Evolutionary conservation across 2,113 vertebrate genomes (phyloP).

Genomic region (Scophthalmus maximus): DNA sequence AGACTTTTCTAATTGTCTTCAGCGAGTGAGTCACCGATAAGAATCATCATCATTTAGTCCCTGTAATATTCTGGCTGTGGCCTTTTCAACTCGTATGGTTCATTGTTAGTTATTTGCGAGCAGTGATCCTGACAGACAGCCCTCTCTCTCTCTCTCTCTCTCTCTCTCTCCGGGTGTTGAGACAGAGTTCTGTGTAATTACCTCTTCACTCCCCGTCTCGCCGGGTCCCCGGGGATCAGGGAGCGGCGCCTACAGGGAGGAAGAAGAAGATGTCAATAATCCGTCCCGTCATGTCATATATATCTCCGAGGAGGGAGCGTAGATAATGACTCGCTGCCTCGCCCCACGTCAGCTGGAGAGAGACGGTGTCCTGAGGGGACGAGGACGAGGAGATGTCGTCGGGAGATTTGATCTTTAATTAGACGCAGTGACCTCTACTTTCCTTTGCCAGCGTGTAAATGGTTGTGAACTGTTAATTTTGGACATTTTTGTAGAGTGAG

Average conservation of each 20-base stretch:
- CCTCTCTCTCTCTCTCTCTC: constrained; percentile 35
- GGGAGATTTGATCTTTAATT: constrained; percentile 60
- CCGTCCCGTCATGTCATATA: constrained; percentile 68
- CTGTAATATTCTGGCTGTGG: constrained; percentile 54
- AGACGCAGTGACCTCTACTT: constrained; percentile 43
- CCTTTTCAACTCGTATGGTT: constrained; percentile 54
- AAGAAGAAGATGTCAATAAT: constrained; percentile 79
- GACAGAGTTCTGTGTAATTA: constrained; percentile 71
- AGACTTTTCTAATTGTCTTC: constrained; percentile 70
- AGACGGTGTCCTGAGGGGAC: constrained; percentile 52
- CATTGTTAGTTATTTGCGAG: constrained; percentile 62
- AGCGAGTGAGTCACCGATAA: constrained; percentile 71
- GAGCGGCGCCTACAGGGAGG: constrained; percentile 61
- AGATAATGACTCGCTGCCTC: constrained; percentile 71
- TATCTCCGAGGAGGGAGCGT: constrained; percentile 63
- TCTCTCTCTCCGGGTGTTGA: constrained; percentile 65
- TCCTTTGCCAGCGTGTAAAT: not conserved
- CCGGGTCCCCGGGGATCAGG: constrained; percentile 59
- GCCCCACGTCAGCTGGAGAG: constrained; percentile 57
- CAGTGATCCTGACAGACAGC: constrained; percentile 68
- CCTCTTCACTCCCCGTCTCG: constrained; percentile 66
- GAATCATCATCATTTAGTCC: constrained; percentile 63
- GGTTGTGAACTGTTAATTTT: not conserved
- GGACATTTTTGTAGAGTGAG: not conserved
- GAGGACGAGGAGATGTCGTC: constrained; percentile 50